A percentile compares a stretch with the other conserved stretches of the same genome.
These are phyloP conservation scores for Dioctria linearis DNA, from an alignment of 2,888 invertebrate genomes.

Conservation along the genomic window DNA sequence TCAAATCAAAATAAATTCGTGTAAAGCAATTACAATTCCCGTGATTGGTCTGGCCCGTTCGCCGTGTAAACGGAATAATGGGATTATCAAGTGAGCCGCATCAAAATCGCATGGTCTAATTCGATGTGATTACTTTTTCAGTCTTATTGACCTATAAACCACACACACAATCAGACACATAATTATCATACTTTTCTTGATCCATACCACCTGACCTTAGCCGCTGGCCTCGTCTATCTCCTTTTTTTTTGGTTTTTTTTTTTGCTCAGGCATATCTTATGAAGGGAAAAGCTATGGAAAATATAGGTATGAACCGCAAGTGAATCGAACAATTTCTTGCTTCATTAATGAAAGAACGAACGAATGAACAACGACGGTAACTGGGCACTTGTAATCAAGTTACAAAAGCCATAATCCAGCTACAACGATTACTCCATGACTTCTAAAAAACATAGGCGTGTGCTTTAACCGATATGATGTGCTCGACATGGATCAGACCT, in stretches of 20 bases:
- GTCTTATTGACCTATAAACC: constrained; percentile 36
- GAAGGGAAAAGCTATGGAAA: neutral
- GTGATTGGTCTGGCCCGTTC: neutral
- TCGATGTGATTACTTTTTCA: constrained; percentile 37
- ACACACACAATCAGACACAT: neutral
- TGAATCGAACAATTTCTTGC: constrained; percentile 18
- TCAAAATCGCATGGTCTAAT: constrained; percentile 28
- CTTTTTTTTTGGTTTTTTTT: constrained; percentile 6
- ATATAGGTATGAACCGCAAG: neutral
- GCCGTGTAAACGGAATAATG: neutral
- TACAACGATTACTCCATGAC: neutral
- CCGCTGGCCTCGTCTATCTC: neutral
- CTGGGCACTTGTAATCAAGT: constrained; percentile 6
- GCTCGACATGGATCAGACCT: neutral
- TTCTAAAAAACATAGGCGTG: no score
- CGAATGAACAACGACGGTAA: neutral
- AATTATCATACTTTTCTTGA: constrained; percentile 10
- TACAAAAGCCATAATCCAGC: constrained; percentile 8
- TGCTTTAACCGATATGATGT: no score
- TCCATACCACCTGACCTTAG: constrained; percentile 22
- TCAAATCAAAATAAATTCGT: constrained; percentile 22
- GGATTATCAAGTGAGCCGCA: constrained; percentile 10
- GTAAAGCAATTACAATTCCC: constrained; percentile 11
- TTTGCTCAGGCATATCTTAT: constrained; percentile 8
- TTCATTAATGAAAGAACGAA: neutral